Base-by-base conservation (phyloP, 2,888 invertebrate species). In the Leucophenga maculata region DNA sequence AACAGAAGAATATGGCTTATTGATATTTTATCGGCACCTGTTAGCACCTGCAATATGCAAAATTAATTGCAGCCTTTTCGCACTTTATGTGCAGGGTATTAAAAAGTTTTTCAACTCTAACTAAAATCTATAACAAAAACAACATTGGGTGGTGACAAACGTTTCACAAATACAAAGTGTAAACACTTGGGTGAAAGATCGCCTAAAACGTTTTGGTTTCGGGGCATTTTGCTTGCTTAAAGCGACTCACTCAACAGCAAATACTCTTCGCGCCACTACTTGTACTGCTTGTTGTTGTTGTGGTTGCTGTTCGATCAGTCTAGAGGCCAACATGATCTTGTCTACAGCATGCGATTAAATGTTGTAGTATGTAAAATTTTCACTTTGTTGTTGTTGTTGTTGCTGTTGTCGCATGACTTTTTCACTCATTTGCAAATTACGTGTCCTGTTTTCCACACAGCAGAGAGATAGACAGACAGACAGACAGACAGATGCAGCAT, bases 391-490 rank as follows among this genome's bases (percentile, higher is more conserved):
- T 22, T 62, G 52, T 26, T 69, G 39, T 54, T 62, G 57, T 26
- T 48, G 55, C 20, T 57, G 67, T 31, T 54, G 69, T 70, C 65
- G 66, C 67, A 70, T 72, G 72, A 68, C 70, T 75, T 50, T 60
- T 64, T 69, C 68, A 73, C 73, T 73, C 74, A 75, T 79, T 78
- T 79, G 78, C 79, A 81, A 79, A 81, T 75, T 80, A 83, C 78
- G 82, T 78, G 77, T 76, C 60, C 77, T 78, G 73, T 54, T 32
- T 32, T 52, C 57, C 26, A 26, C 26, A 26, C 26, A 26, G 26
- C 26, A 26, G 3, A 26, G 26, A n/a, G n/a, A n/a, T n/a, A n/a
- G 3, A 26, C 26, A 26, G 26, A n/a, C 26, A 26, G 26, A 26
- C 26, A 26, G 26, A 26, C 3, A 2, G 26, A 26, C 26, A 26